Evolutionary conservation across 2,113 vertebrate genomes (phyloP).

Genomic region (Rhinogobius similis): DNA sequence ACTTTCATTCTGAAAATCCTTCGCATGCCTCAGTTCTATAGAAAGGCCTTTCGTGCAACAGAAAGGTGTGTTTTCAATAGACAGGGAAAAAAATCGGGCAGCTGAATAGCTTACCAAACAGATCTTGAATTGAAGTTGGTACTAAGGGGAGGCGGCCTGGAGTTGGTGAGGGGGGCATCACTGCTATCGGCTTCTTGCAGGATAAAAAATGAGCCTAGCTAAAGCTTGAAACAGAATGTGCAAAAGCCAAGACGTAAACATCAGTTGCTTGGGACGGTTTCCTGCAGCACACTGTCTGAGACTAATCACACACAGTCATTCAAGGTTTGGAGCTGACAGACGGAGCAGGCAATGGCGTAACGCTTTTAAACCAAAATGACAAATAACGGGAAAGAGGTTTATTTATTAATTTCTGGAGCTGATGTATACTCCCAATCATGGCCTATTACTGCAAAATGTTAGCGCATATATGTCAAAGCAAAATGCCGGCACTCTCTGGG

Average conservation of each 20-base stretch:
- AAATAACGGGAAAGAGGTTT: constrained; percentile 64
- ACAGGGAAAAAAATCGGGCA: constrained; percentile 31
- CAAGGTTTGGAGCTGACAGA: constrained; percentile 60
- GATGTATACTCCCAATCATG: constrained; percentile 54
- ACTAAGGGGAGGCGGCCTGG: constrained; percentile 19
- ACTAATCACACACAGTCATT: constrained; percentile 68
- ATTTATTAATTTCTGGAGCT: constrained; percentile 47
- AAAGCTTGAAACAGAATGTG: constrained; percentile 64
- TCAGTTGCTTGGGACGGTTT: constrained; percentile 62
- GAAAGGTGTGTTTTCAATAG: constrained; percentile 79
- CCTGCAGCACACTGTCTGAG: constrained; percentile 60
- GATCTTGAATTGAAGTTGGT: constrained; percentile 54
- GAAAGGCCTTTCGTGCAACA: constrained; percentile 65
- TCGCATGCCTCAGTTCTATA: constrained; percentile 60
- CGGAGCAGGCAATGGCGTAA: constrained; percentile 49
- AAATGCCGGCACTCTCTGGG: constrained; percentile 16
- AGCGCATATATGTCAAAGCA: constrained; percentile 6
- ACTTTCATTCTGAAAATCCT: constrained; percentile 61
- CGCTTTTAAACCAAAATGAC: constrained; percentile 52
- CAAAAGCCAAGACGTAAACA: constrained; percentile 76
- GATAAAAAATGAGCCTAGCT: constrained; percentile 70
- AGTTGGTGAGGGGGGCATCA: constrained; percentile 39
- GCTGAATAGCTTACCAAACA: constrained; percentile 59
- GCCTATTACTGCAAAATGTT: constrained; percentile 31
- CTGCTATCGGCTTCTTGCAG: constrained; percentile 58